Evolutionary conservation across 2,113 vertebrate species (phyloP), one percentile per base, ranked within the genome.

Genomic region (Dendrocopos noguchii): DNA sequence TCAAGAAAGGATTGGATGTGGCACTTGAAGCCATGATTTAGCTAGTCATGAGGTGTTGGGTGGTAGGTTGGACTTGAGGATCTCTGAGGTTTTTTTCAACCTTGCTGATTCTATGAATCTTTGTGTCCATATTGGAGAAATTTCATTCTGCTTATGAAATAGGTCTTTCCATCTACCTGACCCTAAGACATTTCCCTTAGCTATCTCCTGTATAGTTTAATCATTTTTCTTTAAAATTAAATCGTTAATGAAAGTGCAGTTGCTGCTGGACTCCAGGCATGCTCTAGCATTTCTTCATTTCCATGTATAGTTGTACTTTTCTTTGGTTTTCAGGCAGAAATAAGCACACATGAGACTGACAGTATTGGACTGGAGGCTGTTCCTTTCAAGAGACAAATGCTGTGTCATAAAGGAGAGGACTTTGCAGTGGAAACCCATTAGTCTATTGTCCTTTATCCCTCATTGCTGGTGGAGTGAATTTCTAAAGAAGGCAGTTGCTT

Each of bases 371-470:
- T 34, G 15, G 6, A 21, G 44, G 19, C 9, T 77, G 12, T 42
- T 82, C 56, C 67, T 85, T 89, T 68, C 68, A 74, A 52, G 10
- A 88, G 10, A 34, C 12, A 72, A 94, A 72, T 33, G n/a, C 4
- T 79, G 14, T 61, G 15, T n/a, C 20, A 75, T 70, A 74, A 90
- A 75, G 22, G 10, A 82, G 29, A 72, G 15, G 6, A 2, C 17
- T 80, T 52, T 80, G 29, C 14, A n/a, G 10, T 25, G 10, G 13
- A 28, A 80, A 25, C 7, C 12, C 8, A 73, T 84, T 0, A 0
- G 12, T 64, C 66, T 63, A 1, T 65, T 16, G 56, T 19, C 33
- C 22, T 75, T 7, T 10, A 47, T 31, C 31, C 36, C 75, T 79
- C 17, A 27, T 29, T 57, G 50, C 39, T 11, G 4, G 2, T 1